Conservation (phyloP, 2,888 invertebrate genomes). For the Terebella lapidaria region DNA sequence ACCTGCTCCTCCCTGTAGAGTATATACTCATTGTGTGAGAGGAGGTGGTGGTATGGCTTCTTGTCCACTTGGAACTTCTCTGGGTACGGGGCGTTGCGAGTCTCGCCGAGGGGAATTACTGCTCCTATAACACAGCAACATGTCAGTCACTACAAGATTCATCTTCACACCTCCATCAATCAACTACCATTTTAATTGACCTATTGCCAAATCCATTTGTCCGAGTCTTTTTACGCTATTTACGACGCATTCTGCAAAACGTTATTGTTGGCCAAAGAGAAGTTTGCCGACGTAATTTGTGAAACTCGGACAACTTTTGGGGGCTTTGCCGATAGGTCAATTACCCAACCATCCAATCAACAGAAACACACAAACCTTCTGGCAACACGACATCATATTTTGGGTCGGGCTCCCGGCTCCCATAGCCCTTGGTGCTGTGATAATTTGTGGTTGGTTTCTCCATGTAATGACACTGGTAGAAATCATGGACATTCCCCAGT, state of each 20-base stretch:
- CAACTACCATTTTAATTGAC: too few species aligned
- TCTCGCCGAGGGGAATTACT: slow-evolving; percentile 34
- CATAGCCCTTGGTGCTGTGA: slow-evolving; percentile 38
- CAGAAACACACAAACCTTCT: too few species aligned
- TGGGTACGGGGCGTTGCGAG: background rate
- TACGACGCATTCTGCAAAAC: too few species aligned
- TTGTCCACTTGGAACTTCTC: background rate
- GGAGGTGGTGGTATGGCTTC: background rate
- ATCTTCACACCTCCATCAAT: too few species aligned
- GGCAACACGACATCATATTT: slow-evolving; percentile 39
- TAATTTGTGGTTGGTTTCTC: slow-evolving; percentile 35
- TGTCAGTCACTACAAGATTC: too few species aligned
- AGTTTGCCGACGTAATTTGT: too few species aligned
- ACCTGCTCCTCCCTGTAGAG: slow-evolving; percentile 46
- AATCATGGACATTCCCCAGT: slow-evolving; percentile 37
- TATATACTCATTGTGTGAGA: slow-evolving; percentile 45
- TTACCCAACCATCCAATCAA: too few species aligned
- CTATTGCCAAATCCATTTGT: too few species aligned
- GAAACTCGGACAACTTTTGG: too few species aligned
- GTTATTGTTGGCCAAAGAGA: too few species aligned
- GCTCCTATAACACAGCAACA: slow-evolving; percentile 30
- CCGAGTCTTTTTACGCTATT: too few species aligned
- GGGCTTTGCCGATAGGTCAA: too few species aligned
- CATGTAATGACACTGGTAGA: slow-evolving; percentile 26
- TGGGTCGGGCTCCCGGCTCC: slow-evolving; percentile 31